Base-by-base conservation (phyloP, 2,113 vertebrate species). In the Hylia prasina region DNA sequence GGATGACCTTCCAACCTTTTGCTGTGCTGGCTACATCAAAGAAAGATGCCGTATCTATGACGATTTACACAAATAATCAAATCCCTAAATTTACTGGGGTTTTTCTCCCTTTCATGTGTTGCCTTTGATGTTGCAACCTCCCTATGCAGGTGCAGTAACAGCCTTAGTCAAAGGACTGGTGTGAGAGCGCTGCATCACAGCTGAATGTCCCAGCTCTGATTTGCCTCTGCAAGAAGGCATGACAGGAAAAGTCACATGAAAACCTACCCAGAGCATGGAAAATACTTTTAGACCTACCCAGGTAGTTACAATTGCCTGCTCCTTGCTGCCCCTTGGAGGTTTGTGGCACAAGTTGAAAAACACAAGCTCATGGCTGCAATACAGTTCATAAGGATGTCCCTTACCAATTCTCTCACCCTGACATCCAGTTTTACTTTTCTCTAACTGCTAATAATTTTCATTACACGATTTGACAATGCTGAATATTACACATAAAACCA, bases 51-150 rank as follows among this genome's bases (percentile, higher is more conserved):
- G 0, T 48, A 95, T 87, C 91, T 88, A 15, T 4, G 64, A 82
- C 65, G 90, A 91, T 87, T 92, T 97, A 95, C 92, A 95, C 88
- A 91, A 96, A 95, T 94, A 96, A 92, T 83, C 81, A 95, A 95
- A 96, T 94, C 45, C 65, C 45, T 65, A 58, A 51, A 75, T 94
- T 95, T 94, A 78, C 88, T 87, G 53, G 20, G 18, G 9, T 10
- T 44, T 5, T 69, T 60, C 40, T 65, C 57, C 50, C 93, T 94
- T 96, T 97, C 68, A 94, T 84, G 68, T 94, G 48, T 8, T 93
- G 90, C 88, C 96, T 97, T 97, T 97, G 96, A 97, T 96, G 97
- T 93, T 31, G 12, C 76, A 91, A 77, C 53, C 61, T 92, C 77
- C 58, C 73, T 6, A 0, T 56, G 80, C 92, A 97, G 95, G 93